These are phyloP conservation scores for Argynnis bischoffii DNA, from an alignment of 2,888 invertebrate species.

Conservation along the genomic window DNA sequence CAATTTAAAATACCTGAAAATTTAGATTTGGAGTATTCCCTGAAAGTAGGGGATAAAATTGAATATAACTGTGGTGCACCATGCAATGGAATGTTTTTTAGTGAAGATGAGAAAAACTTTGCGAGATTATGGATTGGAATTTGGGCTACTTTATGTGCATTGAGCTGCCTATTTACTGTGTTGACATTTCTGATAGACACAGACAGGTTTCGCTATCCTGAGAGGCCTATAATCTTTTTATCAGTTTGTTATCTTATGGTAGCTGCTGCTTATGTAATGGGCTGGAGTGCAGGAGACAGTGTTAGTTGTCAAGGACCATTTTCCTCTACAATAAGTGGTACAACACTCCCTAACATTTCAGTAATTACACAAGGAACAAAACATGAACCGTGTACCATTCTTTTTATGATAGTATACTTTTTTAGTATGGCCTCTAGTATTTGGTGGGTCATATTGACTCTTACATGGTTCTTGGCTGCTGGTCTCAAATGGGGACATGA, in stretches of 20 bases:
- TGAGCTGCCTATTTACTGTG: constrained; percentile 95
- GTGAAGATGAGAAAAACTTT: constrained; percentile 89
- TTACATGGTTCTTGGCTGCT: constrained; percentile 98
- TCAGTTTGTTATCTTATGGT: constrained; percentile 98
- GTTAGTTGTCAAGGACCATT: constrained; percentile 93
- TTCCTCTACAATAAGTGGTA: constrained; percentile 85
- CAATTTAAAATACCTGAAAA: constrained; percentile 92
- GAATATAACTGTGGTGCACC: constrained; percentile 92
- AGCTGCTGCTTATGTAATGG: constrained; percentile 94
- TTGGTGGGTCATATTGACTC: constrained; percentile 98
- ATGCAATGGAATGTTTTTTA: constrained; percentile 96
- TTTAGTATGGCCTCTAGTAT: constrained; percentile 98
- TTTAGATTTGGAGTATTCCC: constrained; percentile 91
- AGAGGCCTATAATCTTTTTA: constrained; percentile 97
- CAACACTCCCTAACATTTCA: constrained; percentile 88
- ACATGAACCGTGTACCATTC: constrained; percentile 92
- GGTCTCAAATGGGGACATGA: constrained; percentile 99
- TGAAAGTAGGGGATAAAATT: constrained; percentile 90
- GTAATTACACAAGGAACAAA: constrained; percentile 94
- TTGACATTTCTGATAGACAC: constrained; percentile 97
- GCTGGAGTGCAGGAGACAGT: constrained; percentile 90
- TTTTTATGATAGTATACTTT: constrained; percentile 98
- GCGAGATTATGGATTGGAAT: constrained; percentile 96
- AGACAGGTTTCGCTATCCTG: constrained; percentile 97
- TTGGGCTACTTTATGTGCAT: constrained; percentile 94